Evolutionary conservation across 2,888 invertebrate species (phyloP), one percentile per base, ranked within the genome.

Genomic region (Cerastoderma edule): DNA sequence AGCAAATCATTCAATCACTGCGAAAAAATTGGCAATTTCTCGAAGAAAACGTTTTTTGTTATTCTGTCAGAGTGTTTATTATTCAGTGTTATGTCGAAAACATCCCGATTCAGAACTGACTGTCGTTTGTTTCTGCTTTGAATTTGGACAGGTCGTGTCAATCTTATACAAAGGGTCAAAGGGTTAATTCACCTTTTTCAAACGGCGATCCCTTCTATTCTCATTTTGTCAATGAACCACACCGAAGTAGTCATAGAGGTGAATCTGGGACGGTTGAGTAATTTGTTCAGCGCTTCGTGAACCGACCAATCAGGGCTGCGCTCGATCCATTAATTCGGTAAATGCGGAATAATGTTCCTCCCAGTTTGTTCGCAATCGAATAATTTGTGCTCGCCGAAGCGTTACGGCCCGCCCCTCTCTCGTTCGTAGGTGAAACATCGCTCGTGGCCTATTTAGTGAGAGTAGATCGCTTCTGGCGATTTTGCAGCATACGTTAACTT

Each of bases 381-480:
- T 69, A 64, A 72, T 75, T 75, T 54, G 75, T 75, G 78, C 60
- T 75, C 79, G 72, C 35, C 63, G 57, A 57, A 35, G 67, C 77
- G 72, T 66, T 64, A 72, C 68, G 60, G 72, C 32, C 78, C 82
- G 79, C 82, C 82, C 75, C 33, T 44, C 46, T 65, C 67, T 24
- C 67, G 67, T 32, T 70, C 67, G 46, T 56, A 70, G 72, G 50
- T 75, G 72, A 70, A 82, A 77, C 67, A 82, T 82, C 64, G 82
- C 82, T 82, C 77, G 39, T 72, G 79, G 82, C 79, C 66, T 68
- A 72, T 74, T 72, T 73, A 68, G 50, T 71, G 63, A 35, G 72
- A 56, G n/a, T 69, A 66, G 44, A 60, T 75, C 46, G 81, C 81
- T 77, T 78, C 81, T 81, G 81, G 81, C 78, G 27, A 79, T 79